Evolutionary conservation across 2,888 invertebrate genomes (phyloP).

Genomic region (Tipula confusa): DNA sequence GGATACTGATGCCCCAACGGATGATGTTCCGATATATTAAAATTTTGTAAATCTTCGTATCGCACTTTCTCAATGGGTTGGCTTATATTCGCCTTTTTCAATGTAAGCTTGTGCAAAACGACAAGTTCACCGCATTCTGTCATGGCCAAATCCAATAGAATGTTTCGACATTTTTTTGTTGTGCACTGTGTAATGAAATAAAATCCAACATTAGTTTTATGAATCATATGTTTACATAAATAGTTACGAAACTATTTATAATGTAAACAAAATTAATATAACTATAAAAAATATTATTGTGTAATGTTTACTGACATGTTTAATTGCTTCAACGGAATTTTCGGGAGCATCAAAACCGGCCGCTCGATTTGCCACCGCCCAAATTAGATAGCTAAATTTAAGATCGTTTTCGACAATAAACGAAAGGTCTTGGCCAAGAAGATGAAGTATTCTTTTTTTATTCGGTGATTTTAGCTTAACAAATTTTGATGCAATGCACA

Average conservation of each 20-base stretch:
- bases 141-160: constrained; percentile 46
- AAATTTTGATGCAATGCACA: constrained; percentile 48
- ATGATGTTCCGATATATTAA: constrained; percentile 48
- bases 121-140: constrained; percentile 48
- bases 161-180: constrained; percentile 46
- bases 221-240: neutral
- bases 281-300: neutral
- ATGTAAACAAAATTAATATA: neutral
- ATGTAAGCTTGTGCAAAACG: constrained; percentile 43
- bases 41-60: constrained; percentile 44
- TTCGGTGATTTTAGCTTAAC: constrained; percentile 46
- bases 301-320: constrained; percentile 42
- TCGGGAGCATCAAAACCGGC: constrained; percentile 49
- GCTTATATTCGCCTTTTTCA: constrained; percentile 44
- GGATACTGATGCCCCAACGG: constrained; percentile 48
- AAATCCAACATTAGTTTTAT: neutral
- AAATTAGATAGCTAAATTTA: constrained; percentile 40
- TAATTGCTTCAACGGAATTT: constrained; percentile 47
- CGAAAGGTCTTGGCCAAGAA: constrained; percentile 39
- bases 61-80: constrained; percentile 42
- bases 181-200: constrained; percentile 47
- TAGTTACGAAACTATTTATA: neutral
- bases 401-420: constrained; percentile 41
- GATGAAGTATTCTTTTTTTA: constrained; percentile 44
- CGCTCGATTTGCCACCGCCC: constrained; percentile 49